Evolutionary conservation across 2,113 vertebrate species (phyloP).

Genomic region (Spheniscus mendiculus): DNA sequence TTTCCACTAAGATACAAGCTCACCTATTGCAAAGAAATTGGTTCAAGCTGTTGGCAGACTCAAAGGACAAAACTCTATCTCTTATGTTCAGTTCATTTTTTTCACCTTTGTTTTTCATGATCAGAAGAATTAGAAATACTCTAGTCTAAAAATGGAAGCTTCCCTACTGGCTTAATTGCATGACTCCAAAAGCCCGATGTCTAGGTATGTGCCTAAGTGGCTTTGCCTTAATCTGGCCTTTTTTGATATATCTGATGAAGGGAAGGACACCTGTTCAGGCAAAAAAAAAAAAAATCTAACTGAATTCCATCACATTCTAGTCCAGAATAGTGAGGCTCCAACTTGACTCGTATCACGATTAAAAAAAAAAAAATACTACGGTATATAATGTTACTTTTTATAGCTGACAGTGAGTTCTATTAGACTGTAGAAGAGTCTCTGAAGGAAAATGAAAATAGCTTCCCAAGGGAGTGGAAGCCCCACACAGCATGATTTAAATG

Average conservation of each 20-base stretch:
- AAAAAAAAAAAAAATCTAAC: neutral
- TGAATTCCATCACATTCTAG: neutral
- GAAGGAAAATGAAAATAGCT: conserved; percentile 34
- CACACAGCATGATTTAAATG: conserved; percentile 46
- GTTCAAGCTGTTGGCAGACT: neutral
- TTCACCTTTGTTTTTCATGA: neutral
- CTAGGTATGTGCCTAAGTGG: neutral
- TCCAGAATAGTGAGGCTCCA: neutral
- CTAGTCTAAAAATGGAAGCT: neutral
- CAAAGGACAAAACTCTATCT: neutral
- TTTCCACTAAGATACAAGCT: neutral
- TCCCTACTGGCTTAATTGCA: neutral
- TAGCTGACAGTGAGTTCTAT: conserved; percentile 50
- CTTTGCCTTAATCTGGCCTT: neutral
- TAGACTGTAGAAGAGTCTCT: conserved; percentile 26
- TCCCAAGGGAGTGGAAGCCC: conserved; percentile 56
- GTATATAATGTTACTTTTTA: conserved; percentile 36
- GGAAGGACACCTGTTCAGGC: neutral
- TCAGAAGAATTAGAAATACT: neutral
- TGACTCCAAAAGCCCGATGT: neutral
- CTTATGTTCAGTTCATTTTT: neutral
- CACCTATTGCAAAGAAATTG: neutral
- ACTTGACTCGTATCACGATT: neutral
- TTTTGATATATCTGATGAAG: neutral
- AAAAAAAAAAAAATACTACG: neutral